Conservation (phyloP, 2,888 invertebrate species). For the Cheilosia vulpina region DNA sequence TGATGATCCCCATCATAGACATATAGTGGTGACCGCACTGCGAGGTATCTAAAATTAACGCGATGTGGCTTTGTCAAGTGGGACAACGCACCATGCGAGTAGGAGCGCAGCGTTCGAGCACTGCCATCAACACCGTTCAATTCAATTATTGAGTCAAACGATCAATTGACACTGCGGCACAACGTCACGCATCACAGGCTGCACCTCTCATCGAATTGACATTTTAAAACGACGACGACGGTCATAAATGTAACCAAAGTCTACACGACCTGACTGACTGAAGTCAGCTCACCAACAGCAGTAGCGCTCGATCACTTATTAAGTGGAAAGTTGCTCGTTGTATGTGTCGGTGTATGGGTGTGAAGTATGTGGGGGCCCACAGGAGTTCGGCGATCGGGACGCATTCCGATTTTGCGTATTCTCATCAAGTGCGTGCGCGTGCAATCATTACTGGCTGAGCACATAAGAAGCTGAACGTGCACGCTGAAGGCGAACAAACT, state of each 20-base stretch:
- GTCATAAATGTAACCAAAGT: constrained; percentile 60
- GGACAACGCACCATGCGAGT: constrained; percentile 25
- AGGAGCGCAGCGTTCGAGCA: background rate
- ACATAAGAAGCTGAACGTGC: constrained; percentile 7
- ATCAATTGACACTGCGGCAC: constrained; percentile 60
- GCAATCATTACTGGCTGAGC: constrained; percentile 19
- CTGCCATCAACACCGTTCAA: constrained; percentile 46
- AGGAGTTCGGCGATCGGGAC: constrained; percentile 19
- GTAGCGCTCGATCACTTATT: constrained; percentile 39
- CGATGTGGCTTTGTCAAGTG: constrained; percentile 43
- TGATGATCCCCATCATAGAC: background rate
- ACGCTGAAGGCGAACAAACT: constrained; percentile 32
- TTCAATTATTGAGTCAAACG: constrained; percentile 69
- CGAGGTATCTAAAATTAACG: constrained; percentile 43
- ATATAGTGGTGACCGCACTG: background rate
- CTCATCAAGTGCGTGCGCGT: constrained; percentile 57
- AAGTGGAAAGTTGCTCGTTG: constrained; percentile 49
- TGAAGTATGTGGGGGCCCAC: background rate
- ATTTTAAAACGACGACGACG: constrained; percentile 30
- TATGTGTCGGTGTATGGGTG: background rate
- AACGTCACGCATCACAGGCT: constrained; percentile 37
- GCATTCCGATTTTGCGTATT: constrained; percentile 58
- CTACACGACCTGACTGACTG: constrained; percentile 31
- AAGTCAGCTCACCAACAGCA: constrained; percentile 14
- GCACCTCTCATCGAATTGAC: constrained; percentile 53